A percentile compares a stretch with the other conserved stretches of the same genome.
Evolutionary conservation across 2,113 vertebrate species (phyloP).

Genomic region (Urocitellus parryii): DNA sequence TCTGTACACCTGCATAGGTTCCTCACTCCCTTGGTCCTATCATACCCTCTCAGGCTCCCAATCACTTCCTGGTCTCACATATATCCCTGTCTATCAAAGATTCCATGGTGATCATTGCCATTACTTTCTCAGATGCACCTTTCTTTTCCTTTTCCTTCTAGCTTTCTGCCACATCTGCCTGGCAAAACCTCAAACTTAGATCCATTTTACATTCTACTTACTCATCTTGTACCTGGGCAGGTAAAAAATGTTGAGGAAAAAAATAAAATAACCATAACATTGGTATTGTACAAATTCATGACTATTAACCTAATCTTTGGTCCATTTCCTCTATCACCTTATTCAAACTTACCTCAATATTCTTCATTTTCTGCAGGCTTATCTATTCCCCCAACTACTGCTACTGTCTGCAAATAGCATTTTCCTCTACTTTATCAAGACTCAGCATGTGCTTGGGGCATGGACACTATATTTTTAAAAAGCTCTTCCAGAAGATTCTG

Average conservation of each 20-base stretch:
- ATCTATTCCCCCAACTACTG: background rate
- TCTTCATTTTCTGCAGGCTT: background rate
- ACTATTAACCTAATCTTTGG: slow-evolving; percentile 34
- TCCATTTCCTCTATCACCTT: background rate
- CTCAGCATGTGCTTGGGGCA: background rate
- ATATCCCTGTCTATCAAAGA: background rate
- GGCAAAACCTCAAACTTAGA: background rate
- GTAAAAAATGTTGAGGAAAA: background rate
- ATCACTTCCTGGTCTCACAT: background rate
- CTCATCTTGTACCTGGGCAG: background rate
- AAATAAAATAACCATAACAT: slow-evolving; percentile 31
- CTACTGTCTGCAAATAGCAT: background rate
- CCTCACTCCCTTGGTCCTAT: background rate
- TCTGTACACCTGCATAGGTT: background rate
- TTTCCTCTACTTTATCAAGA: background rate
- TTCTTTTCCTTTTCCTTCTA: background rate
- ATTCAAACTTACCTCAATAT: slow-evolving; percentile 10
- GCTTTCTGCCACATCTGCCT: background rate
- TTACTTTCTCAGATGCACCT: background rate
- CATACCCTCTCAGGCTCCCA: background rate
- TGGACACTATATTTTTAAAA: background rate
- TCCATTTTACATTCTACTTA: background rate
- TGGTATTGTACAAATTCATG: background rate
- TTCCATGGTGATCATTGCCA: background rate
- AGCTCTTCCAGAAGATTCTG: background rate